Evolutionary conservation across 2,888 invertebrate species (phyloP), one percentile per base, ranked within the genome.

Genomic region (Fragum fragum): DNA sequence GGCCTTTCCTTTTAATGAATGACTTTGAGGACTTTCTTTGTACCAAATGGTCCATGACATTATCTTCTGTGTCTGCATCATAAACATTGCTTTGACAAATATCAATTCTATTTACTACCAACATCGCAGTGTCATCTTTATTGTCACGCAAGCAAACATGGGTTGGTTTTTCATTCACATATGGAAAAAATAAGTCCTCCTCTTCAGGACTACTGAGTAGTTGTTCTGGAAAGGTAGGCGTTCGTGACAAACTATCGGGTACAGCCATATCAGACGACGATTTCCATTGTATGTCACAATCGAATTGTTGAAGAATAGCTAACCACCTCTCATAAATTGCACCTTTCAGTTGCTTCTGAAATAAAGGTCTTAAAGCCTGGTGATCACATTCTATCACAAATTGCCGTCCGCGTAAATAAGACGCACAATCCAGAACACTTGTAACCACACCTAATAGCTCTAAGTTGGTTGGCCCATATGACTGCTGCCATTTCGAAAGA

Each of bases 401-500:
- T 26, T 77, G 74, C 26, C 71, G 29, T 42, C 81, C 81, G 18
- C 81, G 26, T 16, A 86, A 23, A 69, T 86, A 86, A 6, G 52
- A 52, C 26, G 86, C 66, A 70, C 80, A 86, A 52, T 86, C 86
- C 16, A 83, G 14, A 42, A 87, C 71, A 52, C 73, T 76, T 0
- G 79, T 81, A 0, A 83, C 72, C 36, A 86, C 53, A n/a, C 85
- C 81, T 28, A 86, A 47, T 6, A 86, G 52, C 47, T 84, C 81
- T 21, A 84, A 68, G 21, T 86, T 84, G 16, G 84, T 87, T n/a
- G 87, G 85, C 2, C 84, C 81, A 66, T 81, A 74, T 28, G 73
- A 76, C n/a, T 72, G 72, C 39, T 83, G 83, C 79, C 81, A 87
- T 72, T 78, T 74, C 28, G 63, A 74, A 18, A 83, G 36, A 0